Evolutionary conservation across 2,888 invertebrate genomes (phyloP).

Genomic region (Eledona agricola): DNA sequence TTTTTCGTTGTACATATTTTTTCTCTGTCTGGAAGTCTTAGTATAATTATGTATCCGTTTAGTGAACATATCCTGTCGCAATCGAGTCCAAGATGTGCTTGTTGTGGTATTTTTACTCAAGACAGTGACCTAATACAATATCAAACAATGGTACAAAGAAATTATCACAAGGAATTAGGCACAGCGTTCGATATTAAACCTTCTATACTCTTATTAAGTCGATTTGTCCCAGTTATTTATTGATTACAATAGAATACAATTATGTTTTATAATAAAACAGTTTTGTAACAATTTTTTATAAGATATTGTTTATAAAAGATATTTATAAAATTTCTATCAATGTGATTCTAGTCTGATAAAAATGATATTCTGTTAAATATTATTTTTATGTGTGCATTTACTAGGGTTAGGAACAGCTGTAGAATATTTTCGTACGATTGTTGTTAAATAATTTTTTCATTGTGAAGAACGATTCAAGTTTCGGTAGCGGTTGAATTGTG

Average conservation of each 20-base stretch:
- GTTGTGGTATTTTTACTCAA: conserved; percentile 17
- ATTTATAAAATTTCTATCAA: conserved; percentile 46
- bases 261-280: conserved; percentile 34
- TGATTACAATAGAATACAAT: conserved; percentile 22
- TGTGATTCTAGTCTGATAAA: conserved; percentile 52
- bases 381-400: conserved; percentile 50
- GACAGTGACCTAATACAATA: no score
- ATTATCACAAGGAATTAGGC: conserved; percentile 22
- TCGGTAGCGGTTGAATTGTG: conserved; percentile 10
- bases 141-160: conserved; percentile 25
- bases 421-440: conserved; percentile 47
- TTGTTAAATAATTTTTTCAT: conserved; percentile 6
- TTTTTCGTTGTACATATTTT: conserved; percentile 35
- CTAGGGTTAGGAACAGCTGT: conserved; percentile 40
- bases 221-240: conserved; percentile 22
- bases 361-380: conserved; percentile 46
- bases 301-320: conserved; percentile 45
- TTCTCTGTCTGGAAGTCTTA: conserved; percentile 8
- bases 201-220: conserved; percentile 27
- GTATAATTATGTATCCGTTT: conserved; percentile 23
- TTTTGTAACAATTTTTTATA: conserved; percentile 32
- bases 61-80: conserved; percentile 25
- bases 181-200: conserved; percentile 16
- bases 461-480: conserved; percentile 6
- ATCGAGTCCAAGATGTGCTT: conserved; percentile 11